Evolutionary conservation across 2,797 vertebrate genomes (phyloP).

Genomic region (Potorous gilbertii): DNA sequence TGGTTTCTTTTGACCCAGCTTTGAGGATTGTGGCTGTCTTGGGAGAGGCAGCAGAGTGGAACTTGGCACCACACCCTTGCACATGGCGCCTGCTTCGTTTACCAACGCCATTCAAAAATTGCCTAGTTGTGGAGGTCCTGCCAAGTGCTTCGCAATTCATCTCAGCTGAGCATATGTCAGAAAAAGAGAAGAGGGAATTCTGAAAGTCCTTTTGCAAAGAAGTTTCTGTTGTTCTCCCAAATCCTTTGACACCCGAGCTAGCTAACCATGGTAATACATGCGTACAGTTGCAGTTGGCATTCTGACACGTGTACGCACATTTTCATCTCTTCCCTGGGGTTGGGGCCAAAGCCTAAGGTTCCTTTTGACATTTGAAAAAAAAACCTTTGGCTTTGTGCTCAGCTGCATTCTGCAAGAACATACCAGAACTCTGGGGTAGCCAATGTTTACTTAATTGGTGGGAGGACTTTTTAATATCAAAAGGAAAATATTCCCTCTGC

Average conservation of each 20-base stretch:
- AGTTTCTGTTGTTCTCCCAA: constrained; percentile 14
- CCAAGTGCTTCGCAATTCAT: neutral
- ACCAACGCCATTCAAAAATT: neutral
- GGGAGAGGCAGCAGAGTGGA: neutral
- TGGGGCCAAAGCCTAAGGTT: constrained; percentile 74
- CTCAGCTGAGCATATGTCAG: neutral
- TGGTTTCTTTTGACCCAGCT: neutral
- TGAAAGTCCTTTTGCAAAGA: neutral
- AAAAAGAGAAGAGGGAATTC: constrained; percentile 14
- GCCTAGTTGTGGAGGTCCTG: neutral
- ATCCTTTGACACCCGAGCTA: neutral
- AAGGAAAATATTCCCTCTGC: constrained; percentile 80
- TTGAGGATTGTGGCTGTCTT: neutral
- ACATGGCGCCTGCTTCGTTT: neutral
- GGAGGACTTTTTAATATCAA: constrained; percentile 80
- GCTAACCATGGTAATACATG: constrained; percentile 35
- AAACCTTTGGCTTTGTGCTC: constrained; percentile 74
- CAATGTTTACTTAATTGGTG: constrained; percentile 78
- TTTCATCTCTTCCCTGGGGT: constrained; percentile 74
- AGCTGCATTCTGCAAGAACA: constrained; percentile 75
- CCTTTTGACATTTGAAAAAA: constrained; percentile 75
- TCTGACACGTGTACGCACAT: constrained; percentile 31
- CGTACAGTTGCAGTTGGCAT: constrained; percentile 35
- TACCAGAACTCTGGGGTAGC: constrained; percentile 65
- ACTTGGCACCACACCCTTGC: neutral